Evolutionary conservation across 2,113 vertebrate genomes (phyloP), one percentile per base, ranked within the genome.

Genomic region (Nycticebus coucang): DNA sequence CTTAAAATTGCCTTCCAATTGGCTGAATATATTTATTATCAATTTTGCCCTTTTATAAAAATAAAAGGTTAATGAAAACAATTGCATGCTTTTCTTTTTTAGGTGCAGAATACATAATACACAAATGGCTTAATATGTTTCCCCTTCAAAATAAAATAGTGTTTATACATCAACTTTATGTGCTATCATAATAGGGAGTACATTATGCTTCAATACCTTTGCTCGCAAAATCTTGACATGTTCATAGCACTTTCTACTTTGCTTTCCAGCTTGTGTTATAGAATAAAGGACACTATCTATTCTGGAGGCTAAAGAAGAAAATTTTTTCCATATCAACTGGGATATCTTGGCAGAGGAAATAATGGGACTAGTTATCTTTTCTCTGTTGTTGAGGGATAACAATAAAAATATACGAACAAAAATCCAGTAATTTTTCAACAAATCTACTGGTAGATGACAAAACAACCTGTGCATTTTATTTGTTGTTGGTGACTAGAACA

Each of bases 21-120:
- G 96, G 96, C 91, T 98, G 96, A 98, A 98, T 98, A 98, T 97
- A 98, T 98, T 97, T 98, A 93, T 97, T 98, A 98, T 97, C 60
- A 92, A 98, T 98, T 98, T 98, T 97, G 71, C 80, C 88, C 94
- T 98, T 97, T 96, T 97, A 45, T 96, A 95, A 97, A 91, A 98
- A 97, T 87, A 95, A 97, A 98, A 98, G 93, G 97, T 98, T 98
- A 98, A 98, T 98, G 97, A 97, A 98, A 98, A 96, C 95, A 97
- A 98, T 97, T 78, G 84, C 72, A 79, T 35, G 21, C 66, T 92
- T 97, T 97, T 98, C 90, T 95, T 97, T 93, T 93, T 91, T 89
- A 74, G 77, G 53, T 93, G 10, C 59, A 84, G 53, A 98, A 97
- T 97, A 95, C 87, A 35, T 96, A 97, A 97, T 87, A 94, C 68